Conservation (phyloP, 1,140 invertebrate species). For the Philaenus spumarius region DNA sequence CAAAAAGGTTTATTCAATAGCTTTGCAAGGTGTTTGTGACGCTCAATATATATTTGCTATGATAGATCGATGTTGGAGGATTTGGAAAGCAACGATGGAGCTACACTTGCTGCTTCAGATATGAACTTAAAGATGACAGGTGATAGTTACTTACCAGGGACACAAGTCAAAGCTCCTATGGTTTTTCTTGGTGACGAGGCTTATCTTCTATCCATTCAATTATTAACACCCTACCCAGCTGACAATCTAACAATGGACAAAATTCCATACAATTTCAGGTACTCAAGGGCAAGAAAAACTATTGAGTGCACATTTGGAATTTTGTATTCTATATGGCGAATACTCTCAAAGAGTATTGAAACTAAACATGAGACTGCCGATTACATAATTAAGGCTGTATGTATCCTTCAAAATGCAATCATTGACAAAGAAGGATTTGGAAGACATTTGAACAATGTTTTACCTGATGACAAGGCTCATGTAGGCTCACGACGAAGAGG, state of each 20-base stretch:
- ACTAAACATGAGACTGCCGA: slow-evolving; percentile 2
- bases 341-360: slow-evolving; percentile 10
- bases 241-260: slow-evolving; percentile 5
- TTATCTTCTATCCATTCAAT: neutral
- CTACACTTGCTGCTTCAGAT: slow-evolving; percentile 10
- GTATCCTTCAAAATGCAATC: slow-evolving; percentile 9
- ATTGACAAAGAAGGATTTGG: slow-evolving; percentile 14
- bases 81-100: slow-evolving; percentile 32
- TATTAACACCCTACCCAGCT: slow-evolving; percentile 8
- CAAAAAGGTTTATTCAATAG: slow-evolving; percentile 41
- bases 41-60: slow-evolving; percentile 40
- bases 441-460: slow-evolving; percentile 11
- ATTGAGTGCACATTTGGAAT: slow-evolving; percentile 15
- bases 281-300: slow-evolving; percentile 11
- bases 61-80: slow-evolving; percentile 41
- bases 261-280: slow-evolving; percentile 2
- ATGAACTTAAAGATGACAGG: slow-evolving; percentile 6
- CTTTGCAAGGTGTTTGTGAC: slow-evolving; percentile 43
- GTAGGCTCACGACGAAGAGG: neutral
- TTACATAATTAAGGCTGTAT: slow-evolving; percentile 8
- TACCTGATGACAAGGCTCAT: neutral
- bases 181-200: slow-evolving; percentile 11
- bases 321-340: slow-evolving; percentile 16
- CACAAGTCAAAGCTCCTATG: slow-evolving; percentile 9
- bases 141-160: slow-evolving; percentile 2